phyloP scores from a whole-genome alignment of 2,888 invertebrate genomes.

The Unio pictorum region DNA sequence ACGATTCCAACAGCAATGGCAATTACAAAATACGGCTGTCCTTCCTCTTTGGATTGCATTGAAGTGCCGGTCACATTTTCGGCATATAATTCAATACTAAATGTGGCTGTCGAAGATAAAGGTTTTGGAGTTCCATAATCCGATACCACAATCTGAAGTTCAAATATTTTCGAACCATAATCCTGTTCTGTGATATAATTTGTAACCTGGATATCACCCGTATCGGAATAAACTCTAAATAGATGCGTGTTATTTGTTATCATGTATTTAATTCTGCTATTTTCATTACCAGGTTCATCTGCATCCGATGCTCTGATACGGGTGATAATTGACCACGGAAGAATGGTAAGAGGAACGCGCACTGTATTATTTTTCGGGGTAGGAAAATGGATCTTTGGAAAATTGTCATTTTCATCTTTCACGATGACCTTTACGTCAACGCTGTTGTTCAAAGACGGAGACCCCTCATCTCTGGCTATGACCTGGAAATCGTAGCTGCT shows the following conservation, averaged over 20 bases:
- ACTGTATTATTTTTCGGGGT: conserved; percentile 50
- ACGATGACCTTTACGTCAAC: conserved; percentile 55
- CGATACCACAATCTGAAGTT: conserved; percentile 28
- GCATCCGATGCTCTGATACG: conserved; percentile 46
- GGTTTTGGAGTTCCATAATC: conserved; percentile 27
- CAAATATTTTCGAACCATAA: conserved; percentile 24
- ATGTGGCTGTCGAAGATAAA: conserved; percentile 17
- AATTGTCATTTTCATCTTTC: conserved; percentile 62
- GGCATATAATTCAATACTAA: conserved; percentile 22
- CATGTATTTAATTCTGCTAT: conserved; percentile 50
- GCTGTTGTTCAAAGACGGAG: conserved; percentile 40
- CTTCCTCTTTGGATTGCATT: conserved; percentile 7
- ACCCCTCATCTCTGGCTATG: conserved; percentile 53
- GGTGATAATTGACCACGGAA: conserved; percentile 39
- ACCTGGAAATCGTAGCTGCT: conserved; percentile 54
- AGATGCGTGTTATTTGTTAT: conserved; percentile 42
- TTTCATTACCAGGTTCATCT: conserved; percentile 45
- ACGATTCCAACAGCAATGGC: conserved; percentile 36
- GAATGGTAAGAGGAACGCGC: conserved; percentile 33
- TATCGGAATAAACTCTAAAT: conserved; percentile 40
- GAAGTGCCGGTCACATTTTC: conserved; percentile 18
- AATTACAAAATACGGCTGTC: conserved; percentile 35
- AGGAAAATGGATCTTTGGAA: conserved; percentile 55
- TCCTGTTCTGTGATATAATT: conserved; percentile 23
- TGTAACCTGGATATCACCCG: conserved; percentile 47